phyloP scores from a whole-genome alignment of 2,888 invertebrate genomes.

The Cantharis lateralis region DNA sequence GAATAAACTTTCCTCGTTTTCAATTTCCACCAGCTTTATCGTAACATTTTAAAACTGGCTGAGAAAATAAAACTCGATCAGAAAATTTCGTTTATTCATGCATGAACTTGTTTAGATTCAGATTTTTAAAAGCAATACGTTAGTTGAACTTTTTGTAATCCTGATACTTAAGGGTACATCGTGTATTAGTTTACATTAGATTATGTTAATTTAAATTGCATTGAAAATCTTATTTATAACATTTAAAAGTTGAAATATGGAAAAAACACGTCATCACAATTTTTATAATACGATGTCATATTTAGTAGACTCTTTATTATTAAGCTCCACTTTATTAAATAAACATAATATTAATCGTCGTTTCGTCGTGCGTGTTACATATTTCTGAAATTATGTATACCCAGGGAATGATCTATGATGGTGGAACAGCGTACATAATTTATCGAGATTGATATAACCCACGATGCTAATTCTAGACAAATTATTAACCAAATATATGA shows the following conservation, averaged over 20 bases:
- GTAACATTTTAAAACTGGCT: neutral
- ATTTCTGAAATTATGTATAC: neutral
- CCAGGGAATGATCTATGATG: neutral
- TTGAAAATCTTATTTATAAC: neutral
- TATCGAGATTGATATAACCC: neutral
- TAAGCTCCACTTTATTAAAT: neutral
- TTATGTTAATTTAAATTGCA: neutral
- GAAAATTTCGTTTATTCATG: neutral
- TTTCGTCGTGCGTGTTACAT: neutral
- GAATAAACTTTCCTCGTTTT: neutral
- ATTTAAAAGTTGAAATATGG: neutral
- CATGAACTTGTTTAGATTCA: neutral
- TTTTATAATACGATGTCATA: neutral
- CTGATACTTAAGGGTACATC: neutral
- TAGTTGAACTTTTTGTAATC: neutral
- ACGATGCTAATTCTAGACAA: neutral
- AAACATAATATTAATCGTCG: neutral
- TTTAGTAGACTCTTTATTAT: neutral
- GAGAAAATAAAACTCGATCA: neutral
- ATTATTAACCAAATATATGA: neutral
- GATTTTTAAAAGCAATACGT: neutral
- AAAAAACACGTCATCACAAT: neutral
- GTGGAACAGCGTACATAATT: neutral
- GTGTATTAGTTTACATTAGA: no score
- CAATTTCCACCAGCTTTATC: neutral